These are phyloP conservation scores for Tricholaema leucomelas DNA, from an alignment of 2,113 vertebrate genomes.

Conservation along the genomic window DNA sequence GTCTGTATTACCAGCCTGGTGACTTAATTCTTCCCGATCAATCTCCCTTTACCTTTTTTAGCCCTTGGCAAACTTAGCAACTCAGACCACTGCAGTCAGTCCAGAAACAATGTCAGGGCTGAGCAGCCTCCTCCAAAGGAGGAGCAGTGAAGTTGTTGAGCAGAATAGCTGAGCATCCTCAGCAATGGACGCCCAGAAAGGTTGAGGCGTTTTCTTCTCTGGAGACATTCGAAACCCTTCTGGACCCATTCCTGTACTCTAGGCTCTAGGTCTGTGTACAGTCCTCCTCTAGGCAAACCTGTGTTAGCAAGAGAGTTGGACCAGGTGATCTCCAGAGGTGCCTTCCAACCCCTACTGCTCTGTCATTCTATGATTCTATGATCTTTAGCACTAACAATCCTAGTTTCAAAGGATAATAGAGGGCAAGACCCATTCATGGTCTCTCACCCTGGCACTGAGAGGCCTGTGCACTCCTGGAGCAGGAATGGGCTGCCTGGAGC, in stretches of 20 bases:
- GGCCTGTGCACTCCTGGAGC: not conserved
- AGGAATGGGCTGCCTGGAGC: not conserved
- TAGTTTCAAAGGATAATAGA: not conserved
- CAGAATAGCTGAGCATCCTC: not conserved
- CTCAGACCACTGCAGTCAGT: not conserved
- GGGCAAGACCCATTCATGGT: rapidly evolving
- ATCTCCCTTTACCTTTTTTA: not conserved
- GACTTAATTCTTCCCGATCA: not conserved
- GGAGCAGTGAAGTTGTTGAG: not conserved
- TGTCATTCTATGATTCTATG: too few relatives aligned
- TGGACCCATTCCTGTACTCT: too few relatives aligned
- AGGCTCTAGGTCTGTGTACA: too few relatives aligned
- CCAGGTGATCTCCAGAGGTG: too few relatives aligned
- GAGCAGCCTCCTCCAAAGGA: not conserved
- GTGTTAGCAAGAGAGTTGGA: too few relatives aligned
- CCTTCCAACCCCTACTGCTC: too few relatives aligned
- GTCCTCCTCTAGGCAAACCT: too few relatives aligned
- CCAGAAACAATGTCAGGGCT: not conserved
- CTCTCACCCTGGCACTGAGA: not conserved
- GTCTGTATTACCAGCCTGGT: not conserved
- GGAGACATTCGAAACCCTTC: too few relatives aligned
- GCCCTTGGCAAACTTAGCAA: not conserved
- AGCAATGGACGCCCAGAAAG: too few relatives aligned
- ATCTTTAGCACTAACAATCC: not conserved
- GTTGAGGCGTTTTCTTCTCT: too few relatives aligned